Evolutionary conservation across 2,113 vertebrate genomes (phyloP), one percentile per base, ranked within the genome.

Genomic region (Sander vitreus): DNA sequence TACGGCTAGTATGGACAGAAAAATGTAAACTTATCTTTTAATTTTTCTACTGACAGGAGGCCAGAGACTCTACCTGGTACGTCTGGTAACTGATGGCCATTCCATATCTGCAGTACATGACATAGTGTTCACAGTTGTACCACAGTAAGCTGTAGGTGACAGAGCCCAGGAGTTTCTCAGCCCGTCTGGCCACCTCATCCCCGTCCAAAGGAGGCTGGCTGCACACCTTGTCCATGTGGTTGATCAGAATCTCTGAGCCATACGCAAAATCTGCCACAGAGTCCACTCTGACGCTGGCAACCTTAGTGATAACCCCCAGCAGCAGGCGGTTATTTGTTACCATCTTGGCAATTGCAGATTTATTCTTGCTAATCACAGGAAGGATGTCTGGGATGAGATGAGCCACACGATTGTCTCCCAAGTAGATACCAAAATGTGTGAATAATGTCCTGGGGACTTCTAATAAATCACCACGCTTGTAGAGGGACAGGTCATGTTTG

Each of bases 121-220:
- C 98, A 23, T 97, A 99, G 93, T 99, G 98, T 88, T 99, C 98
- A 75, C 98, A 99, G 95, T 99, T 99, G 95, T 98, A 97, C 98
- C 98, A 99, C 69, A 99, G 95, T 1, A 99, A 90, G 87, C 98
- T 99, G 93, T 99, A 99, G 27, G 93, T 88, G 12, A 97, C 94
- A 0, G 94, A 60, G 4, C 98, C 98, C 91, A 97, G 78, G 80
- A 96, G 93, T 81, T 95, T 96, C 95, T 99, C 97, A 0, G 98
- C 98, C 78, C 98, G 90, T 7, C 73, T 83, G 0, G 96, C 97
- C 80, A 97, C 96, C 90, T 97, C 97, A 18, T 99, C 97, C 4
- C 92, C 95, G 4, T 88, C 69, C 84, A 97, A 85, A 1, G 97
- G 94, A 27, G 94, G 93, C 86, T 93, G 95, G 77, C 93, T 90